Evolutionary conservation across 37 sponge, comb jelly and placozoan genomes (phyloP), one percentile per base, ranked within the genome.

Genomic region (Tethya wilhelma): DNA sequence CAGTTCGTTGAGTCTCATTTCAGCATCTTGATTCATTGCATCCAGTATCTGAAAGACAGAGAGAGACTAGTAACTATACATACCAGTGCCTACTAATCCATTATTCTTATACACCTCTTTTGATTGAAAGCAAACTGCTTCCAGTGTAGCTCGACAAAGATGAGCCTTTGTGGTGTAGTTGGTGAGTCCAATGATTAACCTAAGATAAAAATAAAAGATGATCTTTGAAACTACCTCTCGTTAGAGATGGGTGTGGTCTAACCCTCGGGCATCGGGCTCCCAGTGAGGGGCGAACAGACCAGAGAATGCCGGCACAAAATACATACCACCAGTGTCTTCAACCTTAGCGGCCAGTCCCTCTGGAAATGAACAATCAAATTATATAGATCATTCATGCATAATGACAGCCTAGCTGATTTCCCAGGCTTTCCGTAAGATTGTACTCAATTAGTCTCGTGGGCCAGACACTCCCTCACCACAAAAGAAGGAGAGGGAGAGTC

Each of bases 301-400:
- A 73, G 91, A 90, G 84, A 98, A 98, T 2, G 99, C 99, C n/a
- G 99, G 96, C 25, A 98, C 99, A 96, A 98, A 98, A 73, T 93
- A 98, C 23, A 96, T 92, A 46, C 84, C 94, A 70, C 86, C 96
- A 19, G 90, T 91, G 66, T 84, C 84, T 37, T 67, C 59, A 29
- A 91, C 98, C 29, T 81, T 29, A 2, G 45, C 22, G 34, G 96
- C 96, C n/a, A 90, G 71, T 12, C 49, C 56, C 75, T 92, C 97
- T 94, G 59, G 4, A 56, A 36, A 22, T 2, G 56, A 14, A 80
- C 42, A 31, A 38, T n/a, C n/a, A n/a, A n/a, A n/a, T n/a, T n/a
- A n/a, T n/a, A n/a, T n/a, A n/a, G n/a, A n/a, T n/a, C n/a, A n/a
- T n/a, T n/a, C n/a, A n/a, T n/a, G n/a, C n/a, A n/a, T n/a, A n/a